Conservation (phyloP, 2,888 invertebrate genomes). For the Watsonalla binaria region DNA sequence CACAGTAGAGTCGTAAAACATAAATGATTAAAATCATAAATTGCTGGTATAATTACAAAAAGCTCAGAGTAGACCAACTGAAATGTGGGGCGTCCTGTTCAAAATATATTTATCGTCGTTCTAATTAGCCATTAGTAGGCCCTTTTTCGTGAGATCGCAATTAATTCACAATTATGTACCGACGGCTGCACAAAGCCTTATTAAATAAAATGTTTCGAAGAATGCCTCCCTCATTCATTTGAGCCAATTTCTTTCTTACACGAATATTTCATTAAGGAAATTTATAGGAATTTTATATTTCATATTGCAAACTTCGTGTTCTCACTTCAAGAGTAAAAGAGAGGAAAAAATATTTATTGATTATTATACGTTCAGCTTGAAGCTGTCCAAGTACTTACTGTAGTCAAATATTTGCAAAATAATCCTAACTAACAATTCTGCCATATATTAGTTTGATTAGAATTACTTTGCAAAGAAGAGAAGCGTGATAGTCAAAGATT, state of each 20-base stretch:
- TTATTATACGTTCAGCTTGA: too few species aligned
- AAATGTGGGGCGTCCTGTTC: slow-evolving; percentile 23
- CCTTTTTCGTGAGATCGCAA: slow-evolving; percentile 57
- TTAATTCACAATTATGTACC: slow-evolving; percentile 73
- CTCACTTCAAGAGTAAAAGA: too few species aligned
- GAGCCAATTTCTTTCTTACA: slow-evolving; percentile 48
- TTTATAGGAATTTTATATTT: slow-evolving; percentile 15
- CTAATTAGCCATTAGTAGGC: slow-evolving; percentile 59
- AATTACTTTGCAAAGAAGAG: too few species aligned
- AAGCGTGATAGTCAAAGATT: too few species aligned
- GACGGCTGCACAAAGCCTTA: slow-evolving; percentile 63
- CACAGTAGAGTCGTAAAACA: not conserved
- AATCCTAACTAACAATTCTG: too few species aligned
- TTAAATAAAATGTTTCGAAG: slow-evolving; percentile 69
- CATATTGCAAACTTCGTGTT: not conserved
- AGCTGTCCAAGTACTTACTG: too few species aligned
- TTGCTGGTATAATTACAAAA: slow-evolving; percentile 23
- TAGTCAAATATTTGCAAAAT: too few species aligned
- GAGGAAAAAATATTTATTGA: too few species aligned
- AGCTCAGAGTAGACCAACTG: slow-evolving; percentile 25
- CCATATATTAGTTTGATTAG: too few species aligned
- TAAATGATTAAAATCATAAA: slow-evolving; percentile 7
- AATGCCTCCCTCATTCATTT: slow-evolving; percentile 47
- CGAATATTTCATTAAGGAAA: slow-evolving; percentile 45
- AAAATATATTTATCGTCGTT: slow-evolving; percentile 62